Conservation (phyloP, 2,888 invertebrate genomes). For the Hyles lineata region DNA sequence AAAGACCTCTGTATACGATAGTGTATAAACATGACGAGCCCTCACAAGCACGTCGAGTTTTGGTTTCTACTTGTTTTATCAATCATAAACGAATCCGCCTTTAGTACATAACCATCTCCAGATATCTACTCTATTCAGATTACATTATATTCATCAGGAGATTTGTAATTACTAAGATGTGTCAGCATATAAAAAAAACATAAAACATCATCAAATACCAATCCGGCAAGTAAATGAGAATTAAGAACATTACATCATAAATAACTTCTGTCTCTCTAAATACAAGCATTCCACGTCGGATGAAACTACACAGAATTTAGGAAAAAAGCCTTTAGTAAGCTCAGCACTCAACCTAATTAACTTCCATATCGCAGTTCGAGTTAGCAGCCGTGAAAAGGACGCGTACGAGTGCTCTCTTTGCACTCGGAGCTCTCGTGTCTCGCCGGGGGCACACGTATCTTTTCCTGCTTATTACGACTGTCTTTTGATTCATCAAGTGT, state of each 20-base stretch:
- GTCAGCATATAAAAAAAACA: no score
- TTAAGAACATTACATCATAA: neutral
- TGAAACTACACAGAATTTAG: neutral
- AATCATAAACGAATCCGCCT: no score
- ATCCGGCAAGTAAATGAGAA: no score
- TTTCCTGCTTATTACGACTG: conserved; percentile 22
- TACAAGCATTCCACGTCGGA: neutral
- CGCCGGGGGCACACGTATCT: neutral
- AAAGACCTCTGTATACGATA: no score
- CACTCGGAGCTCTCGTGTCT: neutral
- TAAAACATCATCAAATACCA: no score
- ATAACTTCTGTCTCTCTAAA: neutral
- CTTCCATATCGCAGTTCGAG: neutral
- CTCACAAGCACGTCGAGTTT: no score
- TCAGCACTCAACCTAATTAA: conserved; percentile 11
- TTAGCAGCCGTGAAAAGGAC: neutral
- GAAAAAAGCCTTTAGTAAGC: neutral
- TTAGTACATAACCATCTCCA: no score
- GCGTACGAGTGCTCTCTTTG: neutral
- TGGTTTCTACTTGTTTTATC: no score
- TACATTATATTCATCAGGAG: no score
- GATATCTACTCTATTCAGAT: no score
- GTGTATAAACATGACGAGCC: no score
- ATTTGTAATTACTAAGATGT: no score
- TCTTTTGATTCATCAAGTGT: conserved; percentile 9